Evolutionary conservation across 2,113 vertebrate species (phyloP).

Genomic region (Tamias sibiricus): DNA sequence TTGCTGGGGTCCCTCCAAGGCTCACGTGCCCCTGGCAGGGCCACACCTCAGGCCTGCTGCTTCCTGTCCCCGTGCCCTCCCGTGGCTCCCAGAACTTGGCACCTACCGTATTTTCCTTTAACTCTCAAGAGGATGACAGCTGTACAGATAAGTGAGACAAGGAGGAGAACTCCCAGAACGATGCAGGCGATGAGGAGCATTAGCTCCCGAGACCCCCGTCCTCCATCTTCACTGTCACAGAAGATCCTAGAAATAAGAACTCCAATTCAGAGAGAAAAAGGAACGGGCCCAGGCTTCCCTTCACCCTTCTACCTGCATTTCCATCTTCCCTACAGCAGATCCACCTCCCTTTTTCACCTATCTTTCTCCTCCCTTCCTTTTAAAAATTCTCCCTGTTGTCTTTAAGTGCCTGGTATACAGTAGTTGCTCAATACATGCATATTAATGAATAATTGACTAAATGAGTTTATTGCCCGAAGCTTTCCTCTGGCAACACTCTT

Average conservation of each 20-base stretch:
- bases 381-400: neutral
- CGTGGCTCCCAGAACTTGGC: too few species aligned
- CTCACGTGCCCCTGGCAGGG: neutral
- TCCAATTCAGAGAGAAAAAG: neutral
- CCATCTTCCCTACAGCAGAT: too few species aligned
- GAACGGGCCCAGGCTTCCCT: neutral
- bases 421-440: neutral
- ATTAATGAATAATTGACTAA: neutral
- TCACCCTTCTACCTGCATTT: neutral
- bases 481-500: neutral
- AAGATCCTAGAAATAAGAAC: conserved; percentile 58
- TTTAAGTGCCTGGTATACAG: neutral
- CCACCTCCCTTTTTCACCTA: too few species aligned
- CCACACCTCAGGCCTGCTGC: neutral
- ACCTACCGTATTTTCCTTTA: conserved; percentile 81
- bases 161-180: conserved; percentile 78
- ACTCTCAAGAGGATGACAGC: conserved; percentile 71
- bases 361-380: neutral
- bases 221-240: neutral
- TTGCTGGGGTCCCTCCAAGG: neutral
- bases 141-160: conserved; percentile 61
- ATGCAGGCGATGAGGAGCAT: conserved; percentile 73
- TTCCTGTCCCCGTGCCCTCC: neutral
- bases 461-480: neutral
- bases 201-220: neutral